Conservation (phyloP, 1,140 invertebrate species). For the Lethocerus indicus region DNA sequence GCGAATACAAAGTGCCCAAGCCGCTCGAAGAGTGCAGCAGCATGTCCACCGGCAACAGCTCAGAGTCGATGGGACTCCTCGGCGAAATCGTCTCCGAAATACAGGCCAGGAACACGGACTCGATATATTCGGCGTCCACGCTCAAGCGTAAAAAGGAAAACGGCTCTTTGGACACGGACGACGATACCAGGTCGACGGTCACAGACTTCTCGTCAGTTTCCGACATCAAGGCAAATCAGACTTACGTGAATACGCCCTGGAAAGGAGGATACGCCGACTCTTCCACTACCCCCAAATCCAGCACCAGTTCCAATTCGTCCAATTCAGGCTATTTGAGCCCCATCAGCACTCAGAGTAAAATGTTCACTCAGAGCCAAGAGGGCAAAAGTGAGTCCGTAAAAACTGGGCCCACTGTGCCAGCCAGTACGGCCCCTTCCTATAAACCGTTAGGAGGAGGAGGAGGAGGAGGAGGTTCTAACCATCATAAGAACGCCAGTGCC, state of each 20-base stretch:
- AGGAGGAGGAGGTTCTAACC: constrained; percentile 14
- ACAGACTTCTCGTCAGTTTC: constrained; percentile 23
- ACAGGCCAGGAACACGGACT: constrained; percentile 64
- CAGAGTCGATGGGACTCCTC: constrained; percentile 47
- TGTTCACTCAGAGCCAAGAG: not conserved
- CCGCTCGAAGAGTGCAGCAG: not conserved
- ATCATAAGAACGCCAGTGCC: constrained; percentile 8
- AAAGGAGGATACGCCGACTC: constrained; percentile 10
- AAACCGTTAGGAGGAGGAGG: constrained; percentile 7
- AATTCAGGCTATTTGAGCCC: constrained; percentile 56
- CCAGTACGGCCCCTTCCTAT: constrained; percentile 7
- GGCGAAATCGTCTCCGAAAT: constrained; percentile 76
- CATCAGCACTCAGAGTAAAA: constrained; percentile 35
- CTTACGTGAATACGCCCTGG: constrained; percentile 30
- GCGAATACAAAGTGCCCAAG: constrained; percentile 12
- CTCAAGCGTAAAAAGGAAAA: constrained; percentile 39
- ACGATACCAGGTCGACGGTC: constrained; percentile 21
- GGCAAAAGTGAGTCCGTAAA: not conserved
- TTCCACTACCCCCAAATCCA: too few species aligned
- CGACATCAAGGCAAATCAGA: constrained; percentile 20
- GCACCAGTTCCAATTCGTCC: too few species aligned
- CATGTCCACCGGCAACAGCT: constrained; percentile 24
- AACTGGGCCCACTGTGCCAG: not conserved
- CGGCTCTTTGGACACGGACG: constrained; percentile 27
- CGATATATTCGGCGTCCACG: constrained; percentile 63